phyloP scores from a whole-genome alignment of 2,113 vertebrate genomes.

The Chloropsis cyanopogon region DNA sequence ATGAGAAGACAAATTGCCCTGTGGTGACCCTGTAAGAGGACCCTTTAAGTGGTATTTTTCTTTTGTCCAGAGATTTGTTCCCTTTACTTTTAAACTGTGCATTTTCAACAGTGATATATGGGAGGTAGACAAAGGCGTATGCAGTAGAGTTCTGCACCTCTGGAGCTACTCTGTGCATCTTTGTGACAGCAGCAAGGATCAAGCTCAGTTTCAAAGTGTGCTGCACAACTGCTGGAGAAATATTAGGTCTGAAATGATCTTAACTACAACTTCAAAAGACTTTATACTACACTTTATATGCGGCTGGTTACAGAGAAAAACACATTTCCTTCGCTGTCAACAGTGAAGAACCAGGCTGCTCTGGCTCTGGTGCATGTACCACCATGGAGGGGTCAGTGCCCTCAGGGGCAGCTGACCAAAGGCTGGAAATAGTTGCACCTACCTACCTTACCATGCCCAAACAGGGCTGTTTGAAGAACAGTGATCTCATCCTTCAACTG shows the following conservation, averaged over 20 bases:
- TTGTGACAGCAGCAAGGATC: not conserved
- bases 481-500: not conserved
- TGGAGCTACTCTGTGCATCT: not conserved
- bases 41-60: not conserved
- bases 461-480: rapidly evolving
- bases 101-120: not conserved
- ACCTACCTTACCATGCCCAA: not conserved
- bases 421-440: not conserved
- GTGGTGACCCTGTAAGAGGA: not conserved
- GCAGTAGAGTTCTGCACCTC: not conserved
- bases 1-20: not conserved
- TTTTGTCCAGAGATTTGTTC: not conserved
- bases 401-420: not conserved
- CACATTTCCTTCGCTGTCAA: not conserved
- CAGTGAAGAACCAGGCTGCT: not conserved
- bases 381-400: not conserved
- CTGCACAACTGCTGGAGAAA: not conserved
- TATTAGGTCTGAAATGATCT: not conserved
- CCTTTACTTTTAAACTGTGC: not conserved
- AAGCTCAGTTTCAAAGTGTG: not conserved
- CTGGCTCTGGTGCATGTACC: rapidly evolving
- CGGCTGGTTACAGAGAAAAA: not conserved
- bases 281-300: not conserved
- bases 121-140: rapidly evolving
- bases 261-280: not conserved